Evolutionary conservation across 92 coral and sea anemone genomes (phyloP), one percentile per base, ranked within the genome.

Genomic region (Zoanthus sociatus): DNA sequence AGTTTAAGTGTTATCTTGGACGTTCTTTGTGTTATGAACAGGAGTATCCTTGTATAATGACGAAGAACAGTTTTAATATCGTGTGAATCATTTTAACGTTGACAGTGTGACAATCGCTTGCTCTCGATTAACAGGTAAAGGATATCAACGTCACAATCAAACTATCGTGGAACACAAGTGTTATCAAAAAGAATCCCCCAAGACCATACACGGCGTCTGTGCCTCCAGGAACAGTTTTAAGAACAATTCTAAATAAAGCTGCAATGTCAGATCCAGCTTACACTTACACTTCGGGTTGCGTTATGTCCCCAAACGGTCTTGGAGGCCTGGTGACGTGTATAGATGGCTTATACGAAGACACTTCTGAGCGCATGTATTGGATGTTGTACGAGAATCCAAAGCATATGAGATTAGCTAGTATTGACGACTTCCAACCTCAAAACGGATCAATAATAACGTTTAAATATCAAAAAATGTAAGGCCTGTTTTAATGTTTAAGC

Each of bases 301-400:
- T 46, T 53, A 13, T 67, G 0, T 81, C 73, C 26, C 75, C 85
- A 1, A 11, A 69, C 74, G 53, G 61, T 12, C 21, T 67, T 20
- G 85, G 85, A 3, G 75, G 53, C 61, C 44, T 81, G 74, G 44
- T 81, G 16, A 81, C 85, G 17, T 47, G 74, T 50, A 81, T 81
- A 16, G 73, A 50, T 6, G 85, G 85, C 0, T 15, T 81, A 37
- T 66, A 48, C 21, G 74, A 81, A 33, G 76, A 81, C 73, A 66
- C 51, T 37, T 46, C 85, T 45, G 75, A 81, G 33, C 85, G 85
- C 0, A 44, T 81, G 75, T 81, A 81, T 56, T 81, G 85, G 85
- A 81, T 81, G 85, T 13, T 81, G 12, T 81, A 81, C 3, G 85
- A 81, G 46, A 81, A 14, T 7, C 73, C 74, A 4, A 81, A 67